Percentiles rank a stretch among this genome's conserved stretches.
These are phyloP conservation scores for Pipistrellus kuhlii DNA, from an alignment of 2,797 vertebrate species.

Conservation along the genomic window DNA sequence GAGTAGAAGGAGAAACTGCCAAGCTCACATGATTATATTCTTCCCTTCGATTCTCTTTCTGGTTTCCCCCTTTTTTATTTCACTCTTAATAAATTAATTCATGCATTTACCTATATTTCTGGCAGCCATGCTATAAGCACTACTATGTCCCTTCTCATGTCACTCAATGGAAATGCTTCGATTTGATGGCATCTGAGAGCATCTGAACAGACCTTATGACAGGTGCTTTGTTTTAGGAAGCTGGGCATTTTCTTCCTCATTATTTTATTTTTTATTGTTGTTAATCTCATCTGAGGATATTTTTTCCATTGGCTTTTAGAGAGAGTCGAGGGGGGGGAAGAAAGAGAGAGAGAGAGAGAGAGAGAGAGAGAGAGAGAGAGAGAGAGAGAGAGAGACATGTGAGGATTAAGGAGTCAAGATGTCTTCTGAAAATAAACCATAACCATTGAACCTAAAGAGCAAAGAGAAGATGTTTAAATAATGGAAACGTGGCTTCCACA, in stretches of 20 bases:
- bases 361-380: too few species aligned
- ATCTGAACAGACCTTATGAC: neutral
- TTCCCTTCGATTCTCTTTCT: neutral
- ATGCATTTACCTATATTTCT: neutral
- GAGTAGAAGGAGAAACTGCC: neutral
- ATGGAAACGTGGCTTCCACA: neutral
- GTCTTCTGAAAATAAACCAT: neutral
- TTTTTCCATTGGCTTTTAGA: too few species aligned
- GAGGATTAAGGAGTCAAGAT: neutral
- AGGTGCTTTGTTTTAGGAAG: neutral
- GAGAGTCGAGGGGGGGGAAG: too few species aligned
- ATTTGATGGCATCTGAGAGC: neutral
- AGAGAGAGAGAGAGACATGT: too few species aligned
- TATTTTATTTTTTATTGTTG: too few species aligned
- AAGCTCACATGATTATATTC: neutral
- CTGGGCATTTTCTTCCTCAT: too few species aligned
- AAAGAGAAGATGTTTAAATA: neutral
- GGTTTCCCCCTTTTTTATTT: neutral
- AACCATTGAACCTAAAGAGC: neutral
- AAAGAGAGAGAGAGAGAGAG: too few species aligned
- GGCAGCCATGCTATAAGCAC: neutral
- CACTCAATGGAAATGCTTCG: neutral
- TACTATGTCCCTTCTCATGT: neutral
- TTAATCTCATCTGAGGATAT: too few species aligned
- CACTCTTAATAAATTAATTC: neutral